Percentiles rank a stretch among this genome's conserved stretches.
Evolutionary conservation across 2,888 invertebrate species (phyloP).

Genomic region (Drosophila ezoana): DNA sequence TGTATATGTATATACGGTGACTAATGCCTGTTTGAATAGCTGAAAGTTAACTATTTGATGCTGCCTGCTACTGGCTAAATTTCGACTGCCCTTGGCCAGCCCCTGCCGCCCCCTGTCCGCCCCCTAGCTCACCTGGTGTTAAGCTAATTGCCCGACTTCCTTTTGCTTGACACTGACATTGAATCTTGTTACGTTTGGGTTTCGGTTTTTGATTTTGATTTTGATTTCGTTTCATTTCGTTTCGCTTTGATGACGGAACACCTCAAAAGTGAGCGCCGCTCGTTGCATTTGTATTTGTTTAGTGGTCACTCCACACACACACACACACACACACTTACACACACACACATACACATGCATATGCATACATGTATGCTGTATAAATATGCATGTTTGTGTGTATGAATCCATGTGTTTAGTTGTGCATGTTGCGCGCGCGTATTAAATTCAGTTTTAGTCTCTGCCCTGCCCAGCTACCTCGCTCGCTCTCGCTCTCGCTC

Average conservation of each 20-base stretch:
- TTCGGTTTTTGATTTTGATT: constrained; percentile 15
- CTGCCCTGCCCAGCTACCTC: constrained; percentile 6
- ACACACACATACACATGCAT: not conserved
- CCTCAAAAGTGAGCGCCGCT: constrained; percentile 18
- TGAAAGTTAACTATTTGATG: constrained; percentile 19
- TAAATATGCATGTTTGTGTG: constrained; percentile 13
- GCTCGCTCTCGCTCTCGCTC: not conserved
- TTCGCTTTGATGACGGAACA: constrained; percentile 62
- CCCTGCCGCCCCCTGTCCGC: not conserved
- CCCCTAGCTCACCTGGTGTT: no score
- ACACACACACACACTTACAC: not conserved
- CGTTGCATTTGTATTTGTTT: constrained; percentile 10
- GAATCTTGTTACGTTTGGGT: constrained; percentile 43
- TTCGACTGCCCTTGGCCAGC: constrained; percentile 3
- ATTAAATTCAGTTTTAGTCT: constrained; percentile 40
- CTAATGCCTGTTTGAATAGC: constrained; percentile 7
- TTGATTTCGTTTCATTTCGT: constrained; percentile 21
- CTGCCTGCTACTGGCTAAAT: not conserved
- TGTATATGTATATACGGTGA: constrained; percentile 2
- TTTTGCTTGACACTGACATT: constrained; percentile 62
- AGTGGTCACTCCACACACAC: not conserved
- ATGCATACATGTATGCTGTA: not conserved
- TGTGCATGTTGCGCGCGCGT: constrained; percentile 40
- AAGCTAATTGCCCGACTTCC: constrained; percentile 18
- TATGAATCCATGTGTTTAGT: constrained; percentile 2